Base-by-base conservation (phyloP, 2,888 invertebrate species). In the Cremastinae sp. region DNA sequence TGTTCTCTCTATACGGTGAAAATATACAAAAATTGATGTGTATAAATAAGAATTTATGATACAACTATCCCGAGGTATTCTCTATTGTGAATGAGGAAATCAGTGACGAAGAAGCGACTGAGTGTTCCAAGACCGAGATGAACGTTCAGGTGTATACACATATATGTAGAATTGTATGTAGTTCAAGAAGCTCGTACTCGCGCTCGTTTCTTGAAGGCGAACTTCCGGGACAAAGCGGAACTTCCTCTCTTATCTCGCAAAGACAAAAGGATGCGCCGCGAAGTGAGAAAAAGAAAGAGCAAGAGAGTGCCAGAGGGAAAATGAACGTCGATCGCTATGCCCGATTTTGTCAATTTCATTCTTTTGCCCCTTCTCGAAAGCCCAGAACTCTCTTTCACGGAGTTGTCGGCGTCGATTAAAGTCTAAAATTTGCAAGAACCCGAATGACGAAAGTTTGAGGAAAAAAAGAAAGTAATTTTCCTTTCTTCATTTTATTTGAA, bases 51-150 rank as follows among this genome's bases (percentile, higher is more conserved):
- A n/a, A n/a, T n/a, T n/a, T n/a, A n/a, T n/a, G n/a, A n/a, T n/a
- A n/a, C n/a, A n/a, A n/a, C n/a, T n/a, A n/a, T n/a, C n/a, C n/a
- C n/a, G n/a, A n/a, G n/a, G n/a, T n/a, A n/a, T n/a, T n/a, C n/a
- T n/a, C n/a, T n/a, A n/a, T n/a, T n/a, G 72, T 72, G 75, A 75
- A 75, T 75, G 75, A 68, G 71, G 71, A 62, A 75, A 75, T 68
- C 72, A 68, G 51, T 51, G 66, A 51, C 68, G 51, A 45, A 68
- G 47, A 38, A 58, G 66, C 43, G 51, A 70, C 53, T 43, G 12
- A 38, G 16, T 41, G 22, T 2, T 38, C n/a, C 4, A 28, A 8
- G 54, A 62, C 28, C 28, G 5, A 28, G 28, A 43, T 9, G 28
- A 22, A 49, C 16, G 59, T 53, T n/a, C n/a, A 53, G 56, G 20